Base-by-base conservation (phyloP, 2,113 vertebrate genomes). In the Terrapene triunguis region DNA sequence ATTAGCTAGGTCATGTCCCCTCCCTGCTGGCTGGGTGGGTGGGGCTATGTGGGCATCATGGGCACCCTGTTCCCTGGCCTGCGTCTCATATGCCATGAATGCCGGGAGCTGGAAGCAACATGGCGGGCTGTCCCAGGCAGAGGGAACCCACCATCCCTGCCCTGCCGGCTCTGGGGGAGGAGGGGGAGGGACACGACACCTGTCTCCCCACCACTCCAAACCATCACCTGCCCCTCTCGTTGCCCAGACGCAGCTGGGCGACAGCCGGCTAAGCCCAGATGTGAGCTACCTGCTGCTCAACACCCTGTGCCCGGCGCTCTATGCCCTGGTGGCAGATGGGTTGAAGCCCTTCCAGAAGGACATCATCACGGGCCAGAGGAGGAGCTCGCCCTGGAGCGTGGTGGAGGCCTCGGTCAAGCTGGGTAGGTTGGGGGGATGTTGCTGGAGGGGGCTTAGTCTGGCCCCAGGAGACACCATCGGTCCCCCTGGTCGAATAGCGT, bases 301-400 rank as follows among this genome's bases (percentile, higher is more conserved):
- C 97, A 99, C 98, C 42, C 98, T 99, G 59, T 99, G 99, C 96
- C 99, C 99, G 0, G 99, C 99, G 1, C 98, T 99, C 89, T 98
- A 98, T 10, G 97, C 97, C 89, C 83, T 99, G 98, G 98, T 99
- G 97, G 98, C 98, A 1, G 99, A 99, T 0, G 99, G 99, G 65
- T 98, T 99, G 89, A 99, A 99, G 97, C 99, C 99, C 0, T 99
- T 99, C 97, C 99, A 99, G 98, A 99, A 99, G 98, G 99, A 99
- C 84, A 96, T 99, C 19, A 99, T 99, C 94, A 98, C 99, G 1
- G 99, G 99, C 89, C 98, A 99, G 96, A 98, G 99, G 95, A 98
- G 98, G 72, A 99, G 98, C 78, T 99, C 99, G 10, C 98, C 99
- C 51, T 99, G 99, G 99, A 98, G 99, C 0, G 98, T 99, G 84